Base-by-base conservation (phyloP, 2,113 vertebrate genomes). In the Eptesicus fuscus region DNA sequence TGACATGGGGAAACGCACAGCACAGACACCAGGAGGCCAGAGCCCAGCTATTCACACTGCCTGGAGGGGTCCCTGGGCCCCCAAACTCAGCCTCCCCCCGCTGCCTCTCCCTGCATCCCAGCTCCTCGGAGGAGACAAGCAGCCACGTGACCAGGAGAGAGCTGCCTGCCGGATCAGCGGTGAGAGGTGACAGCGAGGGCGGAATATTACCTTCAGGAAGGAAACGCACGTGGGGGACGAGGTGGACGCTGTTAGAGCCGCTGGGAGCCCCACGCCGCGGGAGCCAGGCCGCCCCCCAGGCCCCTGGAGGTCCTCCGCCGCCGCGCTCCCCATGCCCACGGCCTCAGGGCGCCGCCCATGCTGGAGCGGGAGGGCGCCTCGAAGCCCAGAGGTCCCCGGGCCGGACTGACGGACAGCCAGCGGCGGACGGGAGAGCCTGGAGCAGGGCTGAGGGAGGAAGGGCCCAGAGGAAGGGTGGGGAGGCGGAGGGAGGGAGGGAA, bases 141-240 rank as follows among this genome's bases (percentile, higher is more conserved):
- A 96, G 88, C 42, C 42, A 91, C 22, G 53, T 96, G 96, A 98
- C 93, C 97, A 94, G 96, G 88, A 91, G 44, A 14, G 37, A 63
- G 7, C 93, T 92, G 90, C 88, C 94, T 94, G 77, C 94, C 95
- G 96, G 93, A 96, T 63, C 95, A 93, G 96, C 61, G 77, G 11
- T 61, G 83, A 69, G 88, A 92, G 80, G 47, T 70, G 90, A 30
- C 56, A 44, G 76, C 13, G 0, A 0, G 70, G 94, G 95, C 40
- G 47, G 90, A 89, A 88, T 59, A 96, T 98, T 98, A 22, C 97
- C 94, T 97, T 35, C 37, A n/a, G 63, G 40, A 63, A 88, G 86
- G 53, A 32, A 79, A 40, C 40, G 88, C 74, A 87, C 0, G 30
- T 71, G 25, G 40, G 20, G 90, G 37, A 6, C 67, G n/a, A 61